Evolutionary conservation across 2,797 vertebrate species (phyloP), one percentile per base, ranked within the genome.

Genomic region (Silurus aristotelis): DNA sequence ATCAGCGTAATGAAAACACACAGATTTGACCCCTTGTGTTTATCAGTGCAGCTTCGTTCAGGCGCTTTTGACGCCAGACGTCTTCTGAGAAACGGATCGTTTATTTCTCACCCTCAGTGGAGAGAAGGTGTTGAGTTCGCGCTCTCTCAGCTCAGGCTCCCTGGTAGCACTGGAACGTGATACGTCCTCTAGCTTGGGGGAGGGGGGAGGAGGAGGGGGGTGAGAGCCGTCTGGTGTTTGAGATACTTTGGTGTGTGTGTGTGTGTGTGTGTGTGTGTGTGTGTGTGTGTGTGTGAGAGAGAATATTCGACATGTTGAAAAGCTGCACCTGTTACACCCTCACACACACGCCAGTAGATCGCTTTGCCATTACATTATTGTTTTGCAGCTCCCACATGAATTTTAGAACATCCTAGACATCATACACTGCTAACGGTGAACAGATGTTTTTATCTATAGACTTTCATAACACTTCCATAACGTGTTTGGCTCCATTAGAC

Each of bases 261-360:
- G 60, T 83, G 55, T 64, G 19, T 60, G 48, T 82, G 5, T 38
- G 43, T 61, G 52, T 70, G 56, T 46, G 27, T 71, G 64, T 83
- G 82, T 73, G 68, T 22, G n/a, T 31, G 58, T 76, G 6, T 60
- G 46, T 52, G 43, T 46, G 56, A 0, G 10, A 2, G 2, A 63
- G 67, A 48, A 14, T 20, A 38, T 73, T 6, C 52, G 25, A 7
- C 10, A 17, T 67, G 46, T 8, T 76, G 78, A 76, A 67, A 60
- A 31, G 22, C 25, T 76, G 48, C 86, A 89, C 87, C 89, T 89
- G 88, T 88, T 83, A 46, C 17, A 17, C 55, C 75, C 79, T 58
- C 25, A 66, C n/a, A 61, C n/a, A 20, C 56, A 61, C 7, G 8
- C 52, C 25, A 46, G 63, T 5, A 31, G 12, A 9, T 58, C 19